phyloP scores from a whole-genome alignment of 1,140 invertebrate genomes.

The Stegodyphus mimosarum region DNA sequence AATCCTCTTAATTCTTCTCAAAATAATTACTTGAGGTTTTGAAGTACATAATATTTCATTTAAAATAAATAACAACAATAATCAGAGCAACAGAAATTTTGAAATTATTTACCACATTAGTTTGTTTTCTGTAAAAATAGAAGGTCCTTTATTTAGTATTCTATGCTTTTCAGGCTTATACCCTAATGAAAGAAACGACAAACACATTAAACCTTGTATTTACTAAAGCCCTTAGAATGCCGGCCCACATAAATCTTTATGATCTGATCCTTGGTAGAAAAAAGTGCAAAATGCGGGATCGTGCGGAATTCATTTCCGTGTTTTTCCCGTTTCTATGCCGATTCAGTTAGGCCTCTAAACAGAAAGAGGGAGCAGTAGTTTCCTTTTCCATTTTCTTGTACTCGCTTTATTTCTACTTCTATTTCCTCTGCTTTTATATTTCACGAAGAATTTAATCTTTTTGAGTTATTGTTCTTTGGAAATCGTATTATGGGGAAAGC shows the following conservation, averaged over 20 bases:
- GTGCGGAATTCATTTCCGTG: constrained; percentile 52
- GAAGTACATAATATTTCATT: too few species aligned
- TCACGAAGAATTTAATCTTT: constrained; percentile 58
- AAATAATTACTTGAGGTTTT: too few species aligned
- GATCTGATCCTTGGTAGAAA: constrained; percentile 29
- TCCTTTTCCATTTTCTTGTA: constrained; percentile 52
- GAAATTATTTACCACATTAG: too few species aligned
- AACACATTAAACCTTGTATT: neutral
- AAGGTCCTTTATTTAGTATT: neutral
- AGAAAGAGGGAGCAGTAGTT: constrained; percentile 30
- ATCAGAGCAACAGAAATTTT: too few species aligned
- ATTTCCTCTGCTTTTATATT: constrained; percentile 59
- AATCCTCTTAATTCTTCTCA: too few species aligned
- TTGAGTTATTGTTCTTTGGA: constrained; percentile 59
- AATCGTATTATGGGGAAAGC: constrained; percentile 53
- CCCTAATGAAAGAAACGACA: constrained; percentile 10
- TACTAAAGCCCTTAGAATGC: neutral
- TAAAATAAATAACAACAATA: too few species aligned
- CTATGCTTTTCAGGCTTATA: neutral
- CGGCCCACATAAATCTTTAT: constrained; percentile 25
- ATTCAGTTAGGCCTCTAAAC: constrained; percentile 40
- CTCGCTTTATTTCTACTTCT: constrained; percentile 46
- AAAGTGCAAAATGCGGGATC: constrained; percentile 29
- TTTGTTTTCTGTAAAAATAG: too few species aligned
- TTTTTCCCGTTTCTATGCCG: constrained; percentile 9